Evolutionary conservation across 2,113 vertebrate genomes (phyloP).

Genomic region (Phaethornis superciliosus): DNA sequence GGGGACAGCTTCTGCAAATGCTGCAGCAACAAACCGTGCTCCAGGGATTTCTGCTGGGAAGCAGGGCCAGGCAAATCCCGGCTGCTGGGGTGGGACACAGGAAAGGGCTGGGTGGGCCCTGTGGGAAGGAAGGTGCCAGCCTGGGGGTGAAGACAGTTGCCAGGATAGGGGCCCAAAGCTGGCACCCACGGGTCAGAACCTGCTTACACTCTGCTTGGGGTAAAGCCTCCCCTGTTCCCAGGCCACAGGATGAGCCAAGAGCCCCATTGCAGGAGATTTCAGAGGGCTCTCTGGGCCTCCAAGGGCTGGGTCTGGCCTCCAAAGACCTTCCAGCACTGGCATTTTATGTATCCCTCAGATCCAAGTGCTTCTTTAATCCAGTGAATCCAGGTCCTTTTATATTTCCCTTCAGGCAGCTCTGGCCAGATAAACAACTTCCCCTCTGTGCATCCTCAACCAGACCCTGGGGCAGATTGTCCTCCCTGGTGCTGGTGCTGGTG

Average conservation of each 20-base stretch:
- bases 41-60: neutral
- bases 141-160: neutral
- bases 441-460: neutral
- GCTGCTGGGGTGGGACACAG: neutral
- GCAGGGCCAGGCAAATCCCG: fast-evolving
- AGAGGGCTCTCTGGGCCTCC: neutral
- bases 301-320: fast-evolving
- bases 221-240: neutral
- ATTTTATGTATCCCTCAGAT: neutral
- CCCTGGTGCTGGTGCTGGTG: neutral
- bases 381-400: neutral
- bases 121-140: neutral
- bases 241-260: neutral
- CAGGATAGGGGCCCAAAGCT: fast-evolving
- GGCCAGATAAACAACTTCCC: neutral
- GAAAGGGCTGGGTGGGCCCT: neutral
- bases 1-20: neutral
- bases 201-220: neutral
- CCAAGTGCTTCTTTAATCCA: neutral
- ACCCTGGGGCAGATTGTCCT: neutral
- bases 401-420: neutral
- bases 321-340: neutral
- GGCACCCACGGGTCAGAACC: fast-evolving
- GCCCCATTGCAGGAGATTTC: neutral
- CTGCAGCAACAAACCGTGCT: fast-evolving